Percentiles rank a stretch among this genome's conserved stretches.
Conservation (phyloP, 2,797 vertebrate genomes). For the Lacerta bilineata region DNA sequence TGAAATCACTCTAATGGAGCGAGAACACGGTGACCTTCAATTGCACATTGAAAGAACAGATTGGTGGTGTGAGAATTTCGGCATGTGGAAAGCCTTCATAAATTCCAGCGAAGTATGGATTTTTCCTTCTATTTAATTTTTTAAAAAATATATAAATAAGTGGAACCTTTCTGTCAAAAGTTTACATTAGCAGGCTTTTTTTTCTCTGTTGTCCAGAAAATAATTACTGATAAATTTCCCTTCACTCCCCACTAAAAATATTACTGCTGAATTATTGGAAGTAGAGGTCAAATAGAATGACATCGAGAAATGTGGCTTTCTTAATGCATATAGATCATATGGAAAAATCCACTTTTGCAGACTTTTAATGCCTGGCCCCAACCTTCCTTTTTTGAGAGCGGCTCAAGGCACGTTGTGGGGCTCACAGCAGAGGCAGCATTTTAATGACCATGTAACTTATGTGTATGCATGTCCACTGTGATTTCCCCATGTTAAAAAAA, state of each 20-base stretch:
- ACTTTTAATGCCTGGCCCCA: too few relatives aligned
- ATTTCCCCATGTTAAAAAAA: background rate
- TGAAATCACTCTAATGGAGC: slow-evolving; percentile 94
- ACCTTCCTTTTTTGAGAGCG: too few relatives aligned
- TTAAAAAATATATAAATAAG: background rate
- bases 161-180: background rate
- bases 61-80: slow-evolving; percentile 98
- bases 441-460: too few relatives aligned
- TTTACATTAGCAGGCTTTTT: background rate
- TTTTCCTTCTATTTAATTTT: background rate
- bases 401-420: too few relatives aligned
- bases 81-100: slow-evolving; percentile 92
- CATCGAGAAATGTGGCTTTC: too few relatives aligned
- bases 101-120: slow-evolving; percentile 87
- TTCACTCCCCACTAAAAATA: background rate
- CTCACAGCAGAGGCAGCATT: too few relatives aligned
- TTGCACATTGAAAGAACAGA: slow-evolving; percentile 94
- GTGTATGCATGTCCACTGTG: background rate
- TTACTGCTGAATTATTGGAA: background rate
- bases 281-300: background rate
- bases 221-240: background rate
- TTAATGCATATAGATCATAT: too few relatives aligned
- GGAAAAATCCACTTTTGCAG: too few relatives aligned
- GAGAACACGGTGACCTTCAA: slow-evolving; percentile 93
- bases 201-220: background rate